A percentile compares a stretch with the other conserved stretches of the same genome.
phyloP scores from a whole-genome alignment of 2,113 vertebrate species.

The Cisticola juncidis region DNA sequence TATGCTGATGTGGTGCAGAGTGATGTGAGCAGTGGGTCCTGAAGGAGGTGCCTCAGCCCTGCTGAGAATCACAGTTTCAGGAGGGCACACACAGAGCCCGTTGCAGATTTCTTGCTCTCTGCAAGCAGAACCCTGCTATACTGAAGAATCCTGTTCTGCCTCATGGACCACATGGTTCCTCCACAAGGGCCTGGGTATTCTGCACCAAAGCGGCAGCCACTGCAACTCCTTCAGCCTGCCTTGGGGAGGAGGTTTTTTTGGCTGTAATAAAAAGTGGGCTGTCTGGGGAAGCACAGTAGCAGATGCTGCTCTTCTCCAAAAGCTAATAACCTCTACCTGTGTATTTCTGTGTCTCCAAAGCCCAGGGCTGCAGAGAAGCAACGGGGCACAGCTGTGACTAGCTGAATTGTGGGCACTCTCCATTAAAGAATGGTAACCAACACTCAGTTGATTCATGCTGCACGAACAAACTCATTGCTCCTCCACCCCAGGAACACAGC shows the following conservation, averaged over 20 bases:
- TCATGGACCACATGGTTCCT: neutral
- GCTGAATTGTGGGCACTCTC: neutral
- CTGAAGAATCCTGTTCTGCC: neutral
- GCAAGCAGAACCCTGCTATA: neutral
- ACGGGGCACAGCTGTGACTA: neutral
- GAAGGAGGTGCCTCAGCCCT: neutral
- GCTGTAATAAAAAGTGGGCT: neutral
- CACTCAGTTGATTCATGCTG: neutral
- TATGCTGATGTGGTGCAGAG: neutral
- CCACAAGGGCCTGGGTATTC: neutral
- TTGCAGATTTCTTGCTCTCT: neutral
- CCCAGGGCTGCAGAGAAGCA: neutral
- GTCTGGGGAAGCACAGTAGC: neutral
- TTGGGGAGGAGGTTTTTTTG: neutral
- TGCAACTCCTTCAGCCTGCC: neutral
- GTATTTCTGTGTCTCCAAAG: neutral
- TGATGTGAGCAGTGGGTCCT: neutral
- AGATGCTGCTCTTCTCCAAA: neutral
- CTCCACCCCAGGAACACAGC: neutral
- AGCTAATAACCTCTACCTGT: neutral
- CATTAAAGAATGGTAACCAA: neutral
- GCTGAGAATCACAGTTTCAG: neutral
- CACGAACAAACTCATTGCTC: neutral
- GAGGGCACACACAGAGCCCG: fast-evolving
- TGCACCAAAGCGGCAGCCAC: neutral